Base-by-base conservation (phyloP, 1,140 invertebrate species). In the Diorhabda elongata region DNA sequence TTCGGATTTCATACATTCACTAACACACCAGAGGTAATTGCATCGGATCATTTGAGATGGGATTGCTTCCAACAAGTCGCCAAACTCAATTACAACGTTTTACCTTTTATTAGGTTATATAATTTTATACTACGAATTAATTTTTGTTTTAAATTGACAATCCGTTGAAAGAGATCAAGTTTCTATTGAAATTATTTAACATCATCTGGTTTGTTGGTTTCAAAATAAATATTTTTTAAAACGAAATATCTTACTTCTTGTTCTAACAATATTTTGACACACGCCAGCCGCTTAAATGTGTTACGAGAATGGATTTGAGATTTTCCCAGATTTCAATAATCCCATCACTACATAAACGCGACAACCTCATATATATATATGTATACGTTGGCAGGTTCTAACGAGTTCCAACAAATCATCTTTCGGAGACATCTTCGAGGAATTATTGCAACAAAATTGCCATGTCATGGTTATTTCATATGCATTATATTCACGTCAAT, bases 381-480 rank as follows among this genome's bases (percentile, higher is more conserved):
- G 26, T 26, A 2, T 26, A 26, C 26, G 26, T n/a, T 52, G n/a
- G 47, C 47, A 52, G 47, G 47, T 8, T 52, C 6, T 52, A 6
- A 52, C 47, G 47, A 6, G 47, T n/a, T 52, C 47, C n/a, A 52
- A 52, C 47, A 52, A 52, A 52, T 52, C 47, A 52, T 52, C n/a
- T n/a, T 52, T 6, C 47, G 26, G n/a, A 52, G 47, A 52, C 47
- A 52, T 52, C 47, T 52, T 52, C 47, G 47, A 52, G 47, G 47
- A 52, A 52, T 52, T 52, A 52, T 52, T 52, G 47, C 47, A 8
- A n/a, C 47, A 52, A 52, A 52, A 52, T 52, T 52, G 47, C 47
- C n/a, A 52, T n/a, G 47, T 52, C 47, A 52, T 52, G 47, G 47
- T n/a, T 52, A 52, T 52, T 52, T 26, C 26, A 26, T 26, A 26